phyloP scores from a whole-genome alignment of 1,140 invertebrate species.

The Chlorops oryzae region DNA sequence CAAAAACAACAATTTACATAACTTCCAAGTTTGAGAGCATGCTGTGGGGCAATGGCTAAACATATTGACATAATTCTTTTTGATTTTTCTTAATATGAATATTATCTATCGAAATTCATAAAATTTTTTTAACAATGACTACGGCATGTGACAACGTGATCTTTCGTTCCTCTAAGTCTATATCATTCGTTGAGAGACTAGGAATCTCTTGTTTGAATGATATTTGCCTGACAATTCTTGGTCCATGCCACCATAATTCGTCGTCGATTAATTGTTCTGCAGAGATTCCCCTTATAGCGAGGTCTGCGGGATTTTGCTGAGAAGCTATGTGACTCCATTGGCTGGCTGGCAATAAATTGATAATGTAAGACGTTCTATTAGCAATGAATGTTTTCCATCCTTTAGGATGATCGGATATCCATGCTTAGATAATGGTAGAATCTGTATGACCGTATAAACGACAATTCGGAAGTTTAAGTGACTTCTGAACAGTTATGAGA shows the following conservation, averaged over 20 bases:
- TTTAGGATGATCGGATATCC: conserved; percentile 7
- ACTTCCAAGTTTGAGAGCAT: no score
- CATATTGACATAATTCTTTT: no score
- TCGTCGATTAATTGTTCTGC: conserved; percentile 1
- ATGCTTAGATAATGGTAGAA: conserved; percentile 17
- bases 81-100: no score
- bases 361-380: conserved; percentile 28
- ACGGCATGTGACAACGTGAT: neutral
- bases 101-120: no score
- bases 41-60: no score
- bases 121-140: no score
- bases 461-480: neutral
- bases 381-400: conserved; percentile 30
- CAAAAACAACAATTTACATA: no score
- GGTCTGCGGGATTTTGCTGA: conserved; percentile 27
- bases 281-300: conserved; percentile 16
- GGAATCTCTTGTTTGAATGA: no score
- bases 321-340: conserved; percentile 30
- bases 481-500: neutral
- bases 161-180: conserved; percentile 2
- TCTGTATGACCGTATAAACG: conserved; percentile 8
- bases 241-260: conserved; percentile 11
- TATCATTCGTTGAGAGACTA: neutral
- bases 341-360: conserved; percentile 12
- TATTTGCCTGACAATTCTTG: neutral